These are phyloP conservation scores for Andrena cerasifolii DNA, from an alignment of 1,140 invertebrate species.

Conservation along the genomic window DNA sequence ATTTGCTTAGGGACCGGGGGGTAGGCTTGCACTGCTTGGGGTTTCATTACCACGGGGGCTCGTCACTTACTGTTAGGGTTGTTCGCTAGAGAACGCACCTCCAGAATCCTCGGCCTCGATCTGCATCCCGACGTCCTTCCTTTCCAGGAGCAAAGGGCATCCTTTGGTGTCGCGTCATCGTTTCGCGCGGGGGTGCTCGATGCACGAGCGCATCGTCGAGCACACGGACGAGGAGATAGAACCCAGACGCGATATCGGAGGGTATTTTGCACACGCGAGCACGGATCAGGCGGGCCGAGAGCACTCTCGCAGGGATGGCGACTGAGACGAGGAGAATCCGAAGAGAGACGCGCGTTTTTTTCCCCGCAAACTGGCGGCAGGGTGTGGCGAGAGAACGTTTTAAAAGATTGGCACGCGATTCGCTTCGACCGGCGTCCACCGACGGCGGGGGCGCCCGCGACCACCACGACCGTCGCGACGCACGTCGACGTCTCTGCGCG, in stretches of 20 bases:
- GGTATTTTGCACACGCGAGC: too few species aligned
- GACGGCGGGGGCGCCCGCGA: constrained; percentile 29
- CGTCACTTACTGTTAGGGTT: not conserved
- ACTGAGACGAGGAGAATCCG: not conserved
- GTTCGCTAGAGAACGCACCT: constrained; percentile 13
- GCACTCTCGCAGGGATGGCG: not conserved
- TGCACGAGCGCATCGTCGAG: constrained; percentile 6
- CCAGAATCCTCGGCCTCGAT: constrained; percentile 18
- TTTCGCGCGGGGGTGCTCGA: not conserved
- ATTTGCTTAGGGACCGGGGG: too few species aligned
- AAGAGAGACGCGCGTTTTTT: constrained; percentile 45
- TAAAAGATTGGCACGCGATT: constrained; percentile 61
- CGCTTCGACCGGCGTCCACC: constrained; percentile 67
- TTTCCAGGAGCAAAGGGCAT: not conserved
- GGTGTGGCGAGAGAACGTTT: constrained; percentile 70
- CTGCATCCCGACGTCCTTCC: constrained; percentile 22
- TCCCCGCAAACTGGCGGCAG: constrained; percentile 53
- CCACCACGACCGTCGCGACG: constrained; percentile 29
- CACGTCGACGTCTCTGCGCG: constrained; percentile 26
- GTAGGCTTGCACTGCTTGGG: too few species aligned
- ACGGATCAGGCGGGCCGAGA: too few species aligned
- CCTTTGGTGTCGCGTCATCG: not conserved
- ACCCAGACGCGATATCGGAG: too few species aligned
- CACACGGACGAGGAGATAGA: not conserved
- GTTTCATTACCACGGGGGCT: too few species aligned